These are phyloP conservation scores for Prosapia bicincta DNA, from an alignment of 2,888 invertebrate species.

Conservation along the genomic window DNA sequence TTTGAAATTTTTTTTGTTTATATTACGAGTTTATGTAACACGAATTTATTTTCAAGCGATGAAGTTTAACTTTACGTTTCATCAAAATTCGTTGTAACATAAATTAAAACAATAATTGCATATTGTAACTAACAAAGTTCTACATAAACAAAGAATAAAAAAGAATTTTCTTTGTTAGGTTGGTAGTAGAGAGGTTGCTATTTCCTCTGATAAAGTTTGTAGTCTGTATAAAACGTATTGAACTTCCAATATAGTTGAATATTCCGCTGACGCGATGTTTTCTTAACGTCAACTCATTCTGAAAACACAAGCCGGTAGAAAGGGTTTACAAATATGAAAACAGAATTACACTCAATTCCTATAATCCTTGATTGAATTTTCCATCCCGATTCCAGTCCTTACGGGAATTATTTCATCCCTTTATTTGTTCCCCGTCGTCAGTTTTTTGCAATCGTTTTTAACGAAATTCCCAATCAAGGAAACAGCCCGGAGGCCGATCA, in stretches of 20 bases:
- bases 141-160: no score
- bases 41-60: no score
- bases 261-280: not conserved
- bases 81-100: no score
- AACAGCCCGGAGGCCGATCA: not conserved
- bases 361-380: slow-evolving; percentile 2
- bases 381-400: not conserved
- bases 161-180: no score
- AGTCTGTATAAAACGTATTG: no score
- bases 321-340: slow-evolving; percentile 2
- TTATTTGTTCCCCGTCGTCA: not conserved
- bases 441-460: not conserved
- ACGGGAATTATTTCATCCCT: not conserved
- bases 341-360: not conserved
- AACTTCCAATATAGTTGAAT: not conserved
- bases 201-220: no score
- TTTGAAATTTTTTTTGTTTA: no score
- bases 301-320: not conserved
- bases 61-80: no score
- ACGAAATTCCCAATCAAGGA: not conserved
- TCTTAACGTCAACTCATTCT: not conserved
- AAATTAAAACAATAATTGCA: no score
- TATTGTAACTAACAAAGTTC: no score
- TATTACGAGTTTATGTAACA: no score
- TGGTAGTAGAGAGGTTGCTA: no score